Evolutionary conservation across 2,113 vertebrate species (phyloP).

Genomic region (Paratilapia polleni): DNA sequence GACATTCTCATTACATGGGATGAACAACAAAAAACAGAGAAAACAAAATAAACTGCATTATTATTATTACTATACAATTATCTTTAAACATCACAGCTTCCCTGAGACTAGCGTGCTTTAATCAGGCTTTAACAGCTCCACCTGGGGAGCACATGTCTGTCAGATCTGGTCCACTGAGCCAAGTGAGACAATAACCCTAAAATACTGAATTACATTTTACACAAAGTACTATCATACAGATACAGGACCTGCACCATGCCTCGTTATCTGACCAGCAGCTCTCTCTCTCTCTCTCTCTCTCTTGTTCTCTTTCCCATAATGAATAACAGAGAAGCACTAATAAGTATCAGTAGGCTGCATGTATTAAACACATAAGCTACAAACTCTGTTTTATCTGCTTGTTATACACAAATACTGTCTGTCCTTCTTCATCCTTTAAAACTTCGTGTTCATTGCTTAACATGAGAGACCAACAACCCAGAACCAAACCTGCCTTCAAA

Average conservation of each 20-base stretch:
- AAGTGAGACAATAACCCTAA: too few species aligned
- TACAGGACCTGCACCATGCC: too few species aligned
- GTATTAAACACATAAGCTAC: too few species aligned
- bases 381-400: not conserved
- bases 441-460: not conserved
- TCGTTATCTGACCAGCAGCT: too few species aligned
- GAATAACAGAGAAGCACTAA: not conserved
- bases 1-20: not conserved
- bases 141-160: too few species aligned
- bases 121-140: not conserved
- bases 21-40: not conserved
- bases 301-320: not conserved
- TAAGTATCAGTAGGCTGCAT: not conserved
- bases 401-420: not conserved
- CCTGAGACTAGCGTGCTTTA: too few species aligned
- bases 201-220: too few species aligned
- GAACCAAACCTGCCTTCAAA: not conserved
- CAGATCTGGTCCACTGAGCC: too few species aligned
- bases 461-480: not conserved
- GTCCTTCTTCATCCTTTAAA: not conserved
- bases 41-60: not conserved
- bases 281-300: too few species aligned
- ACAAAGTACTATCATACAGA: too few species aligned
- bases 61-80: not conserved
- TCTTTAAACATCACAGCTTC: not conserved